Percentiles rank a stretch among this genome's conserved stretches.
Conservation (phyloP, 2,797 vertebrate species). For the Acrossocheilus wenchowensis region DNA sequence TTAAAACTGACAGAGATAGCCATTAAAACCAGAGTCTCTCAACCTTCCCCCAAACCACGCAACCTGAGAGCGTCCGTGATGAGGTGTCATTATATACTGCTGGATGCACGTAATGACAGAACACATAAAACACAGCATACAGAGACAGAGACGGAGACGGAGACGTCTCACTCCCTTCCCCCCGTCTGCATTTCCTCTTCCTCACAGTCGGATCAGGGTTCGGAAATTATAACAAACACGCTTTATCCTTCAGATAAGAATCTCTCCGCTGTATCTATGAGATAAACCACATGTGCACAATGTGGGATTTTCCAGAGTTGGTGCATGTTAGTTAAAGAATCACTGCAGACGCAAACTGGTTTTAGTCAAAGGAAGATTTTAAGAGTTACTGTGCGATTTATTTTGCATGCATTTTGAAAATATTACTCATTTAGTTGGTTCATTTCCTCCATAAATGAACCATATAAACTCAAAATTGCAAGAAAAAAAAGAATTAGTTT, state of each 20-base stretch:
- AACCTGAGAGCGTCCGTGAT: slow-evolving; percentile 80
- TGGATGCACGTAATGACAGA: slow-evolving; percentile 80
- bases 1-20: slow-evolving; percentile 69
- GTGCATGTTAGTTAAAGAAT: background rate
- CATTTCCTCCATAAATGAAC: background rate
- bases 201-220: background rate
- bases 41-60: slow-evolving; percentile 58
- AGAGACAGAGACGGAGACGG: slow-evolving; percentile 69
- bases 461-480: too few species aligned
- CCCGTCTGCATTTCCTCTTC: slow-evolving; percentile 60
- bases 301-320: background rate
- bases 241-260: background rate
- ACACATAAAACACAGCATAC: slow-evolving; percentile 76
- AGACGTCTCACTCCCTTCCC: slow-evolving; percentile 68
- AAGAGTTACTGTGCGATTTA: background rate
- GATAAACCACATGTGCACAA: background rate
- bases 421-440: background rate
- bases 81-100: slow-evolving; percentile 79
- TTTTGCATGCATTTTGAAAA: background rate
- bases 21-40: slow-evolving; percentile 10
- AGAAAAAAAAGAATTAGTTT: too few species aligned
- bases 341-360: background rate
- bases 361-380: background rate
- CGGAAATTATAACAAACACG: background rate
- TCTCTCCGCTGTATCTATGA: accelerated